These are phyloP conservation scores for Ooceraea biroi DNA, from an alignment of 1,140 invertebrate species.

Conservation along the genomic window DNA sequence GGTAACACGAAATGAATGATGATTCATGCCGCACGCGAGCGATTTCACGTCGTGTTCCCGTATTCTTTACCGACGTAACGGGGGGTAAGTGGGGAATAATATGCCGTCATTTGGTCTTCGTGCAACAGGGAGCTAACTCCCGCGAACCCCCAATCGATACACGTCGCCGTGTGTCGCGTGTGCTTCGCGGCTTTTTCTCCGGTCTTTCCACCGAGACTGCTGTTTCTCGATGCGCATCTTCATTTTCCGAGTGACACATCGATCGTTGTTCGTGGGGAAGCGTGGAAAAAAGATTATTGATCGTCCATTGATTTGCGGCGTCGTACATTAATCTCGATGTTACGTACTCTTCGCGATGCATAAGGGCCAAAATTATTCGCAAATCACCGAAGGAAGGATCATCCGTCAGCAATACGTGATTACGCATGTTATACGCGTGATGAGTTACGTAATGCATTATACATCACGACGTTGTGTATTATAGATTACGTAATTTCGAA, in stretches of 20 bases:
- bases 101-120: constrained; percentile 79
- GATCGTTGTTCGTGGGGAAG: neutral
- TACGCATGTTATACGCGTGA: too few species aligned
- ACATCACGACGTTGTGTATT: too few species aligned
- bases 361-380: neutral
- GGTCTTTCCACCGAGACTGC: constrained; percentile 4
- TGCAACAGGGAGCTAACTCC: constrained; percentile 77
- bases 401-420: too few species aligned
- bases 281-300: neutral
- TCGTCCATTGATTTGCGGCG: too few species aligned
- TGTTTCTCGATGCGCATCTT: constrained; percentile 6
- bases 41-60: constrained; percentile 76
- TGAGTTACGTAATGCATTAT: too few species aligned
- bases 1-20: constrained; percentile 83
- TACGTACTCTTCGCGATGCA: neutral
- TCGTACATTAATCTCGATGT: neutral
- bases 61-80: constrained; percentile 75
- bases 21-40: constrained; percentile 83
- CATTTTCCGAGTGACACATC: constrained; percentile 12
- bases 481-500: too few species aligned
- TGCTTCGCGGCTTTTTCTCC: constrained; percentile 37
- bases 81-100: constrained; percentile 80
- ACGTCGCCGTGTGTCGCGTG: constrained; percentile 70
- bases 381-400: too few species aligned
- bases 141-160: constrained; percentile 77